Percentiles rank a stretch among this genome's conserved stretches.
phyloP scores from a whole-genome alignment of 2,797 vertebrate genomes.

The Enteromius paludinosus region DNA sequence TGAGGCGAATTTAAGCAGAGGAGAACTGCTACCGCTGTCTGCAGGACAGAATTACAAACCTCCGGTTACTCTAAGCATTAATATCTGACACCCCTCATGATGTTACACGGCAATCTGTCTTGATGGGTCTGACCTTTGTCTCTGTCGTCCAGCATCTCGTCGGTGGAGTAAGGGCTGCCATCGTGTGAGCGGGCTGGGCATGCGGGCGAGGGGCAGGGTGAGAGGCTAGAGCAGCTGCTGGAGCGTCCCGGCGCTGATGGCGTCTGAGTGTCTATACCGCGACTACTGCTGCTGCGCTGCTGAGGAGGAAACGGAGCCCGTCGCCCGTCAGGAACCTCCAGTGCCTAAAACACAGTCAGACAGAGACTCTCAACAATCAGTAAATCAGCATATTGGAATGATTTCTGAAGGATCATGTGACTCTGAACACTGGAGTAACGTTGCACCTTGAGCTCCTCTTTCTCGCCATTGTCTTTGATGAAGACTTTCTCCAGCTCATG shows the following conservation, averaged over 20 bases:
- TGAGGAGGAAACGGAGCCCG: conserved; percentile 92
- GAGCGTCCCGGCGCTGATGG: conserved; percentile 89
- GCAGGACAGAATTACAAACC: conserved; percentile 74
- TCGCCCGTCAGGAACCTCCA: conserved; percentile 94
- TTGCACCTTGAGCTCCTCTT: conserved; percentile 89
- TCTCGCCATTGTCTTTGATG: conserved; percentile 91
- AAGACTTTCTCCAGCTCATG: conserved; percentile 98
- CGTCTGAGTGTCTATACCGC: conserved; percentile 92
- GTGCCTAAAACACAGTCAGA: conserved; percentile 75
- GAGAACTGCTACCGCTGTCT: conserved; percentile 98
- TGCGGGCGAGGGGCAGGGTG: conserved; percentile 90
- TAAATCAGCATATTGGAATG: too few species aligned
- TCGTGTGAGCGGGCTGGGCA: conserved; percentile 91
- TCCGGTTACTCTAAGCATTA: neutral
- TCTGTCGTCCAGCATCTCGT: conserved; percentile 91
- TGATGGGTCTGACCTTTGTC: conserved; percentile 87
- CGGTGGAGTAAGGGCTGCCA: conserved; percentile 93
- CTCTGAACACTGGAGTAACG: neutral
- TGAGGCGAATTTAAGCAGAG: conserved; percentile 97
- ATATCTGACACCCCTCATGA: neutral
- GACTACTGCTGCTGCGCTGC: conserved; percentile 89
- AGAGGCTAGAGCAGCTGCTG: conserved; percentile 95
- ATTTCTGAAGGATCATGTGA: neutral
- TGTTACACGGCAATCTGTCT: neutral
- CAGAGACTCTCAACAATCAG: neutral